These are phyloP conservation scores for Melangyna quadrimaculata DNA, from an alignment of 2,888 invertebrate genomes.

Conservation along the genomic window DNA sequence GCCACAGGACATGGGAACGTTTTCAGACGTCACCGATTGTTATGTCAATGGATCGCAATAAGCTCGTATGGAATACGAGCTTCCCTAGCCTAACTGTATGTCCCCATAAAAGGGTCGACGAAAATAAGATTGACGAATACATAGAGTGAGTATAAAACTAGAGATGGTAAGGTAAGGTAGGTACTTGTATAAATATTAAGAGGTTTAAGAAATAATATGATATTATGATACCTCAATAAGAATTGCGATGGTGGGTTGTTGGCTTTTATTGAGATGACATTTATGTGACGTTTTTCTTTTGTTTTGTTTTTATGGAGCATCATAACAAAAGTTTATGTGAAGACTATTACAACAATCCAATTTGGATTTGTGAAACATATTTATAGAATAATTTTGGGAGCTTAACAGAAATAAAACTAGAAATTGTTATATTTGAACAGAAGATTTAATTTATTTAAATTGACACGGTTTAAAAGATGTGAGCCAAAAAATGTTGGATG, in stretches of 20 bases:
- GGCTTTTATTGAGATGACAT: not conserved
- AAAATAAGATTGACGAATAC: slow-evolving; percentile 82
- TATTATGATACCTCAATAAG: not conserved
- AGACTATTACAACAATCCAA: not conserved
- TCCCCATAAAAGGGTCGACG: slow-evolving; percentile 83
- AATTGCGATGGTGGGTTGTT: not conserved
- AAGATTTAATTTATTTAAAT: not conserved
- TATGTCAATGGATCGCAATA: slow-evolving; percentile 88
- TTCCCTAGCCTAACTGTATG: slow-evolving; percentile 87
- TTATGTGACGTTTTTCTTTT: not conserved
- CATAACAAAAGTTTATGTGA: not conserved
- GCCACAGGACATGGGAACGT: slow-evolving; percentile 84
- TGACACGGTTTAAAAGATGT: not conserved
- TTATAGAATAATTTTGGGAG: not conserved
- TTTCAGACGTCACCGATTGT: slow-evolving; percentile 88
- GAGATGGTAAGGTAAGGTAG: no score
- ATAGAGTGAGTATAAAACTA: slow-evolving; percentile 81
- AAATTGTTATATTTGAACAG: not conserved
- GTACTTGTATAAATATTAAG: no score
- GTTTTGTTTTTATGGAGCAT: not conserved
- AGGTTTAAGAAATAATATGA: not conserved
- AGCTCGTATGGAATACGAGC: slow-evolving; percentile 87
- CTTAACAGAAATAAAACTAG: not conserved
- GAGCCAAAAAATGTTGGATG: no score
- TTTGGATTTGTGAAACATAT: not conserved